Evolutionary conservation across 2,113 vertebrate species (phyloP).

Genomic region (Pardalotus punctatus): DNA sequence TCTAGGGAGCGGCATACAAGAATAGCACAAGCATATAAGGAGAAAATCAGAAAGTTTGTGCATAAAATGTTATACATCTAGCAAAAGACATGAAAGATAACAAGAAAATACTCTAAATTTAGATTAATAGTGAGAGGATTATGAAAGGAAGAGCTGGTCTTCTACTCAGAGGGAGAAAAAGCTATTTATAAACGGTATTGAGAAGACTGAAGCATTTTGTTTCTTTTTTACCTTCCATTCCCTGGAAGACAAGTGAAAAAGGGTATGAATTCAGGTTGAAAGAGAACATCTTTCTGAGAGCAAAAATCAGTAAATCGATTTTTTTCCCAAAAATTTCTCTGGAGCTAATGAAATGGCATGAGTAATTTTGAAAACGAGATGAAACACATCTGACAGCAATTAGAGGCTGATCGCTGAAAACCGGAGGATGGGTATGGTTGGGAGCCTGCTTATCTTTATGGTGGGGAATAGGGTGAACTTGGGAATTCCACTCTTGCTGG

Average conservation of each 20-base stretch:
- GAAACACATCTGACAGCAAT: background rate
- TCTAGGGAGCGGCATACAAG: background rate
- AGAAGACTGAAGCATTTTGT: background rate
- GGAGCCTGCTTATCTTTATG: background rate
- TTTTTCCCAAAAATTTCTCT: background rate
- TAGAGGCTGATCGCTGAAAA: background rate
- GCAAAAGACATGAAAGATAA: background rate
- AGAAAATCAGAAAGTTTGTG: slow-evolving; percentile 16
- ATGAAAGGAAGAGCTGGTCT: background rate
- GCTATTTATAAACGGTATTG: background rate
- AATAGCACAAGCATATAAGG: background rate
- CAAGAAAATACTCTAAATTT: slow-evolving; percentile 22
- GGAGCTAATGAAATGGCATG: background rate
- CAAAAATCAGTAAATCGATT: background rate
- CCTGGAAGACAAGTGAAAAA: background rate
- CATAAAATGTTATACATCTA: slow-evolving; percentile 26
- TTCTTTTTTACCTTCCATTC: background rate
- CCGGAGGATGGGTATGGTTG: background rate
- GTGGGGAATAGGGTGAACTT: background rate
- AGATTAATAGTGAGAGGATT: background rate
- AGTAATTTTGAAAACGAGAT: background rate
- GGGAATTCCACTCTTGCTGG: background rate
- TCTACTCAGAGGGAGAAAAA: background rate
- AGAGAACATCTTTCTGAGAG: background rate
- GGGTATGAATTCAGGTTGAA: background rate